Base-by-base conservation (phyloP, 2,797 vertebrate genomes). In the Leptodactylus fallax region DNA sequence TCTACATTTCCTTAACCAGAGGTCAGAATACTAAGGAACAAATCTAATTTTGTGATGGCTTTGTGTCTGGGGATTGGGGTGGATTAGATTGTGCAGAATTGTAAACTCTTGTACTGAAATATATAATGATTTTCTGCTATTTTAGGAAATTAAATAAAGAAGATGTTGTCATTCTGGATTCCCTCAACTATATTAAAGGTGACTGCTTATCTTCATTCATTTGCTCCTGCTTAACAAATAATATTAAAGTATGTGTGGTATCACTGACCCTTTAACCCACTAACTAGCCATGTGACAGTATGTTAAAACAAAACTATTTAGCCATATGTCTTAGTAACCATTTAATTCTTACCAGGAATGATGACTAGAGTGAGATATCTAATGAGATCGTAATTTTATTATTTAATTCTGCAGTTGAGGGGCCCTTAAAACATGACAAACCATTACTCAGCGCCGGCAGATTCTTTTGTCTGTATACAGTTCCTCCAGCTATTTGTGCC, bases 101-200 rank as follows among this genome's bases (percentile, higher is more conserved):
- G 12, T 12, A 47, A 45, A 36, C 17, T 58, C 77, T 56, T 27
- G 14, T 51, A 81, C 67, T 87, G 9, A 87, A 74, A 74, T 72
- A 72, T 55, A 67, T 76, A 36, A 25, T 77, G 56, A 14, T 83
- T 86, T 90, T 51, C 12, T 81, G 6, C 67, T 85, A 77, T 90
- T 85, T 85, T 60, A 97, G 96, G 92, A 97, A 95, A 89, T 89
- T 97, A 90, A 96, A 92, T 93, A 96, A 95, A 91, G 95, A 95
- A 53, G 94, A 96, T 90, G 91, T 97, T 86, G 95, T 97, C 9
- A 93, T 97, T 92, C 91, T 97, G 91, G 96, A 97, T 92, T 96
- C 96, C 23, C 92, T 96, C 87, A 97, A 97, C 92, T 97, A 97
- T 90, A 97, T 97, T 77, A 97, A 97, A 96, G 96, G 96, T 97